Evolutionary conservation across 2,888 invertebrate species (phyloP).

Genomic region (Lacanobia oleracea): DNA sequence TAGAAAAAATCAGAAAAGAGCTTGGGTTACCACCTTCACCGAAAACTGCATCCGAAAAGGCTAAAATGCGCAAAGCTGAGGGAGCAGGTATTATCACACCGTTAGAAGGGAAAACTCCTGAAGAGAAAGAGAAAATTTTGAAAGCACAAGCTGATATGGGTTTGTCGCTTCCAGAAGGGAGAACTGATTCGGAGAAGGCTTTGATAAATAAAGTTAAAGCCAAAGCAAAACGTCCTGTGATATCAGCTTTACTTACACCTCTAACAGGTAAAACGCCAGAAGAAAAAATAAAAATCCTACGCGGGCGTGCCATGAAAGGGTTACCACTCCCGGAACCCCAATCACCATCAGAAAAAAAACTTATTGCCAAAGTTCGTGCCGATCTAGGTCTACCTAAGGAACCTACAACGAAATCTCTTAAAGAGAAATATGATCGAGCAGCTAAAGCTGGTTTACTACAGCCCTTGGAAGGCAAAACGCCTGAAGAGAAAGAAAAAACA

Average conservation of each 20-base stretch:
- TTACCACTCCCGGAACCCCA: slow-evolving; percentile 27
- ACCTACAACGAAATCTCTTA: slow-evolving; percentile 52
- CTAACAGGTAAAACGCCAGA: slow-evolving; percentile 9
- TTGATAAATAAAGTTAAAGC: slow-evolving; percentile 18
- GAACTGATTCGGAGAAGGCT: slow-evolving; percentile 64
- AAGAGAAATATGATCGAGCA: slow-evolving; percentile 45
- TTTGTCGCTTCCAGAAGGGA: slow-evolving; percentile 66
- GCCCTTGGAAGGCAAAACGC: slow-evolving; percentile 62
- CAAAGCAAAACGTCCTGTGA: neutral
- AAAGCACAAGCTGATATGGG: slow-evolving; percentile 58
- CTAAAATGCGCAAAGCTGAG: slow-evolving; percentile 36
- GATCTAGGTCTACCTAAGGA: slow-evolving; percentile 60
- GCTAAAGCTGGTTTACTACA: slow-evolving; percentile 59
- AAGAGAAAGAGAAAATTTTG: slow-evolving; percentile 64
- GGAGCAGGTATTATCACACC: slow-evolving; percentile 48
- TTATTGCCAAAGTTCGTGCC: slow-evolving; percentile 38
- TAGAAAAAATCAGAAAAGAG: slow-evolving; percentile 28
- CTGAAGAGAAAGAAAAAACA: slow-evolving; percentile 63
- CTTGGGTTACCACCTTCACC: slow-evolving; percentile 50
- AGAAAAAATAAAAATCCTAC: slow-evolving; percentile 21
- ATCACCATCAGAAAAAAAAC: slow-evolving; percentile 63
- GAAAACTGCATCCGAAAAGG: slow-evolving; percentile 29
- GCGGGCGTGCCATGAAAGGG: slow-evolving; percentile 49
- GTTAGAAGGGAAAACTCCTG: slow-evolving; percentile 57
- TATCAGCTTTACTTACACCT: slow-evolving; percentile 4